phyloP scores from a whole-genome alignment of 2,113 vertebrate species.

The Pelvicachromis taeniatus region DNA sequence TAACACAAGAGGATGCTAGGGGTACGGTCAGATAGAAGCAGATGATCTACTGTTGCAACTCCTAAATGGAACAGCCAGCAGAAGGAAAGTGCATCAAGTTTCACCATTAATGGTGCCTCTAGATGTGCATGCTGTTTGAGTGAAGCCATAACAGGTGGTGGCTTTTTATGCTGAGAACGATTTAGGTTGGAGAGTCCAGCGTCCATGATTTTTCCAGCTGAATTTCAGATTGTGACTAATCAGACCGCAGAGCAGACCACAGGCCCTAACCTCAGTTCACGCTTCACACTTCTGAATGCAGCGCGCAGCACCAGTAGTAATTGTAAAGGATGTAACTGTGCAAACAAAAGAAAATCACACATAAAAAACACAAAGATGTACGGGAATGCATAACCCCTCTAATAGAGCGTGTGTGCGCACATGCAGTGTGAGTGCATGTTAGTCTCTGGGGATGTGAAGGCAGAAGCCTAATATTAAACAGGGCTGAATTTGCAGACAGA shows the following conservation, averaged over 20 bases:
- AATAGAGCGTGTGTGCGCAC: background rate
- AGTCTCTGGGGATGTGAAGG: conserved; percentile 1
- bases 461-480: conserved; percentile 20
- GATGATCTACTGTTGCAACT: background rate
- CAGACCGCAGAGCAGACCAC: background rate
- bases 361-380: background rate
- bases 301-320: background rate
- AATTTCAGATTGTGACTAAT: background rate
- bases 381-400: background rate
- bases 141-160: background rate
- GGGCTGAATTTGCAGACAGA: background rate
- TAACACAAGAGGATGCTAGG: background rate
- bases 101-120: background rate
- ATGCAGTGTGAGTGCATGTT: background rate
- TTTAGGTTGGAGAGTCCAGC: background rate
- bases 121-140: background rate
- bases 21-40: background rate
- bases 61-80: background rate
- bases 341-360: background rate
- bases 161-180: background rate
- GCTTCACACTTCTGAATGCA: background rate
- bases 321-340: background rate
- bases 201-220: background rate
- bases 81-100: background rate
- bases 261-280: background rate